Evolutionary conservation across 2,797 vertebrate genomes (phyloP), one percentile per base, ranked within the genome.

Genomic region (Rhadinocentrus ornatus): DNA sequence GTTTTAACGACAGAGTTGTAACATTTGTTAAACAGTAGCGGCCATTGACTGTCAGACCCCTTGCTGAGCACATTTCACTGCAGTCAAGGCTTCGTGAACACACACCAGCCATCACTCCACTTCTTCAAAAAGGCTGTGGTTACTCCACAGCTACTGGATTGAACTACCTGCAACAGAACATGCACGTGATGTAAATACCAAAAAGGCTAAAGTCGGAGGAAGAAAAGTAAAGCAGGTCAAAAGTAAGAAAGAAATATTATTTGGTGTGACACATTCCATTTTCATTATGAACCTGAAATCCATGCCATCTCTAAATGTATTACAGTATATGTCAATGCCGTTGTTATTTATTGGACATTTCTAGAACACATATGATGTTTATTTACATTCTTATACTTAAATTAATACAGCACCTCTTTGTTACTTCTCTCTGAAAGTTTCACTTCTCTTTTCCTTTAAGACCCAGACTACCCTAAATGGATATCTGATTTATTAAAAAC

Each of bases 1-100:
- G 83, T 92, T 86, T 90, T 78, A 84, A 84, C 79, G 84, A 74
- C 80, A 75, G 80, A 71, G 80, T 74, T 83, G 77, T 89, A 93
- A 88, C 88, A 88, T 91, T 87, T 90, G 91, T 94, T 93, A 91
- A 92, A 92, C 85, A 92, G 86, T 93, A 93, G 92, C 92, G 93
- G 92, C 90, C 87, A 89, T 85, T 91, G 90, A 91, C 86, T 89
- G 85, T 86, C 85, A 70, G 84, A 75, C 76, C 82, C 81, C 84
- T 80, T 18, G 80, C 84, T 77, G 89, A 85, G 86, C 86, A 84
- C 81, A 74, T 87, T 75, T 81, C 74, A 64, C 73, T 82, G 81
- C 75, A 78, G 81, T 83, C 74, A 69, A 69, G 54, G 41, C 64
- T 59, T 75, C 77, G 69, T 62, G 66, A 75, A 71, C 73, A 65